Percentiles rank a stretch among this genome's conserved stretches.
Evolutionary conservation across 2,113 vertebrate species (phyloP).

Genomic region (Pelusios castaneus): DNA sequence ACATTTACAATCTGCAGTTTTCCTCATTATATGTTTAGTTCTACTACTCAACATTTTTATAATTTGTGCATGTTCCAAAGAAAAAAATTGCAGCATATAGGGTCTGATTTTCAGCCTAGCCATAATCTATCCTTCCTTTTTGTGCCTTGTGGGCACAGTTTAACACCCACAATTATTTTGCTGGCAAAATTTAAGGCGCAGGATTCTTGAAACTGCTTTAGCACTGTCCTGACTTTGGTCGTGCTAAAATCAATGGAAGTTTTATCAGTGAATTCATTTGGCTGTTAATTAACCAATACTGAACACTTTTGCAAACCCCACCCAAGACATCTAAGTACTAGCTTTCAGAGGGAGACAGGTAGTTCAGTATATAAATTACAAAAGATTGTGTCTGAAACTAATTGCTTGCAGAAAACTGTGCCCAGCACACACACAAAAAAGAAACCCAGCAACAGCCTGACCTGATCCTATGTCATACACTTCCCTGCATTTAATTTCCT

Average conservation of each 20-base stretch:
- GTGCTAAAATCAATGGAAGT: background rate
- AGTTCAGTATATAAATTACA: background rate
- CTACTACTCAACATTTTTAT: background rate
- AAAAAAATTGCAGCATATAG: background rate
- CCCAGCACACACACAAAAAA: background rate
- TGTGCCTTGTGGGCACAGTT: background rate
- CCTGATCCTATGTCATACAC: too few relatives aligned
- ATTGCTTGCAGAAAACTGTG: background rate
- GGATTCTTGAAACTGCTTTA: constrained; percentile 11
- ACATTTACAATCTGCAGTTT: background rate
- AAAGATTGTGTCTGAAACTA: background rate
- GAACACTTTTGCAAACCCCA: background rate
- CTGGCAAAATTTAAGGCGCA: background rate
- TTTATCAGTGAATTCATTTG: background rate
- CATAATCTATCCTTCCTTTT: background rate
- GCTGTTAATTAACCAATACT: background rate
- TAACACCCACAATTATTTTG: background rate
- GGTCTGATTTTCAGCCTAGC: background rate
- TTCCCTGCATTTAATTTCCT: too few relatives aligned
- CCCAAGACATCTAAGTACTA: background rate
- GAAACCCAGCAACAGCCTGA: too few relatives aligned
- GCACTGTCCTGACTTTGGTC: background rate
- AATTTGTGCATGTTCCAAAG: background rate
- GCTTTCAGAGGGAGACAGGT: background rate
- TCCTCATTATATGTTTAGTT: background rate